Conservation (phyloP, 2,113 vertebrate species). For the Aix galericulata region DNA sequence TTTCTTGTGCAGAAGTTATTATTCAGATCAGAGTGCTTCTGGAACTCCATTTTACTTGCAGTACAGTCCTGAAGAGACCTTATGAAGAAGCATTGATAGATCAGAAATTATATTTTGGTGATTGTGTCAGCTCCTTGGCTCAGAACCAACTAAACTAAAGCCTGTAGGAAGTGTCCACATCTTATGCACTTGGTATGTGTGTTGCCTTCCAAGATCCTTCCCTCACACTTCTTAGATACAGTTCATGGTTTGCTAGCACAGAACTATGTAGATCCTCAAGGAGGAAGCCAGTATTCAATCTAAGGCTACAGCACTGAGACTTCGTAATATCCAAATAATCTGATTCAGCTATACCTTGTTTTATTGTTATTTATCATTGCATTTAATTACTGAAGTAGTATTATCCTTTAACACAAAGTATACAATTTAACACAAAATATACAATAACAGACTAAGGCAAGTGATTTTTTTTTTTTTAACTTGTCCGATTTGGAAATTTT, state of each 20-base stretch:
- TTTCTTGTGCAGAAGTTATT: neutral
- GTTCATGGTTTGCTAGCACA: neutral
- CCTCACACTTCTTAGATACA: neutral
- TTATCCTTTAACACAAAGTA: neutral
- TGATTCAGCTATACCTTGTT: neutral
- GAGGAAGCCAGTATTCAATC: fast-evolving
- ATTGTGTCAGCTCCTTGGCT: neutral
- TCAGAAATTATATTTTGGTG: neutral
- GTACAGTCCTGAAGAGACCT: neutral
- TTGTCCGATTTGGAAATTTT: neutral
- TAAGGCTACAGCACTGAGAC: neutral
- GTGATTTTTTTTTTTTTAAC: neutral
- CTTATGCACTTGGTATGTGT: neutral
- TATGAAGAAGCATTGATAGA: neutral
- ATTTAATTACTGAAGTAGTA: neutral
- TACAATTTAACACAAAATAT: too few species aligned
- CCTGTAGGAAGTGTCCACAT: neutral
- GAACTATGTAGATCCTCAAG: neutral
- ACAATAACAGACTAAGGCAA: neutral
- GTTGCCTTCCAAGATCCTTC: neutral
- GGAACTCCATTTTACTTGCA: neutral
- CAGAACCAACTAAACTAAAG: neutral
- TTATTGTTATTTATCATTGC: neutral
- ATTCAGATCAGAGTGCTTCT: neutral
- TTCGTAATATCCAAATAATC: neutral